These are phyloP conservation scores for Cynopterus sphinx DNA, from an alignment of 2,797 vertebrate genomes.

Conservation along the genomic window DNA sequence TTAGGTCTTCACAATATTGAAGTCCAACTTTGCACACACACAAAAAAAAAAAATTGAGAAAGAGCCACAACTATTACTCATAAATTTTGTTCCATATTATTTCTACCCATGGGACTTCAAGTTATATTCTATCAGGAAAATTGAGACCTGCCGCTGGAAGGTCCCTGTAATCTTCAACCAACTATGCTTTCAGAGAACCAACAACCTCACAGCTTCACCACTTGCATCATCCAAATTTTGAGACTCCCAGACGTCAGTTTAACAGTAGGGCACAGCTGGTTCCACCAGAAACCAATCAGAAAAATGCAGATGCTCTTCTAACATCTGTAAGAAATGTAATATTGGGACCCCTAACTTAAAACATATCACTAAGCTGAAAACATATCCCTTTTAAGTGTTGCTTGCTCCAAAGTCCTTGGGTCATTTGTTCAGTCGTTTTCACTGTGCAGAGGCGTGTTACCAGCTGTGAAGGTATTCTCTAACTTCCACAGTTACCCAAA, in stretches of 20 bases:
- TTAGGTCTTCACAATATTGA: background rate
- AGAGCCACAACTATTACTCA: background rate
- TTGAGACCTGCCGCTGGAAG: background rate
- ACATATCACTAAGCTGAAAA: background rate
- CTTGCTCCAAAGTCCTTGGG: background rate
- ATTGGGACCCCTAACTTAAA: constrained; percentile 60
- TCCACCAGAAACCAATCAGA: constrained; percentile 32
- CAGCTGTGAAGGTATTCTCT: background rate
- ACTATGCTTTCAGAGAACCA: background rate
- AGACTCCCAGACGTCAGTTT: background rate
- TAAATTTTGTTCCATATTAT: background rate
- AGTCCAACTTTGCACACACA: background rate
- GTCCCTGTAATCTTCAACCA: background rate
- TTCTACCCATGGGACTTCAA: background rate
- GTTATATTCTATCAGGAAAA: background rate
- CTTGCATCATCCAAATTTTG: background rate
- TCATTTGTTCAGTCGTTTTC: constrained; percentile 35
- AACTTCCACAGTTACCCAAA: background rate
- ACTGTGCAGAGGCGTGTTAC: background rate
- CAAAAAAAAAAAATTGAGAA: background rate
- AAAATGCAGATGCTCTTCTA: constrained; percentile 43
- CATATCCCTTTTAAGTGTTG: background rate
- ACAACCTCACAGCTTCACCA: background rate
- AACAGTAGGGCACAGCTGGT: background rate
- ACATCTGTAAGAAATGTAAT: constrained; percentile 59